phyloP scores from a whole-genome alignment of 2,797 vertebrate species.

The Muraenolepis orangiensis region DNA sequence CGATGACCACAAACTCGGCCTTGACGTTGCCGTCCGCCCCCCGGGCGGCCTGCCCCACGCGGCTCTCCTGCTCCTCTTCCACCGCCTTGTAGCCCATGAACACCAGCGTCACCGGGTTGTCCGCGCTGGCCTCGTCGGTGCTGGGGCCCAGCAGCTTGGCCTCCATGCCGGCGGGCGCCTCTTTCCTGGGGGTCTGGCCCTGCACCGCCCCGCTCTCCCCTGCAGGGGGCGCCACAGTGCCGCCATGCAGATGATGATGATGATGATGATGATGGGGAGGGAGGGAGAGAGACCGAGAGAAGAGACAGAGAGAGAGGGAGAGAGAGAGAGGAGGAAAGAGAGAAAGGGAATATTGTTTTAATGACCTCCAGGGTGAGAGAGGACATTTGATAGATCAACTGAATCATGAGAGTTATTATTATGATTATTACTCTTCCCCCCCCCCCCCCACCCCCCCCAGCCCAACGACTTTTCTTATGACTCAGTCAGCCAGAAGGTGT shows the following conservation, averaged over 20 bases:
- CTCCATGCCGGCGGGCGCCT: constrained; percentile 84
- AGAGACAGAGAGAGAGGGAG: background rate
- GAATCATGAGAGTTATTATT: constrained; percentile 40
- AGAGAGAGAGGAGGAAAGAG: constrained; percentile 29
- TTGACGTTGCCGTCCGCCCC: constrained; percentile 82
- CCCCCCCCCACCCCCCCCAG: constrained; percentile 8
- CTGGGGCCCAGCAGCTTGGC: constrained; percentile 78
- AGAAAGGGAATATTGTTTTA: constrained; percentile 51
- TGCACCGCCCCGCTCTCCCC: constrained; percentile 74
- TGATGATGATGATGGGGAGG: background rate
- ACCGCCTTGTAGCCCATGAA: constrained; percentile 98
- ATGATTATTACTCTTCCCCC: background rate
- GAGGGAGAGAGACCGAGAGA: constrained; percentile 3
- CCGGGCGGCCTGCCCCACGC: constrained; percentile 83
- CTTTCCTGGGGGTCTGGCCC: constrained; percentile 76
- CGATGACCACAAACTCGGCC: constrained; percentile 92
- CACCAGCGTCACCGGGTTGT: constrained; percentile 93
- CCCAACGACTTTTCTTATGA: constrained; percentile 18
- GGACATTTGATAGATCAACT: constrained; percentile 32
- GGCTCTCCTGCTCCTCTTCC: constrained; percentile 82
- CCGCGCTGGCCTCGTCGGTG: constrained; percentile 76
- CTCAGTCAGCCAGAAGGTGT: constrained; percentile 28
- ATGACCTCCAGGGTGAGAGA: constrained; percentile 44
- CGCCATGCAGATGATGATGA: constrained; percentile 9
- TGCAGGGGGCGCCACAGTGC: constrained; percentile 55